These are phyloP conservation scores for Dunckerocampus dactyliophorus DNA, from an alignment of 2,113 vertebrate genomes.

Conservation along the genomic window DNA sequence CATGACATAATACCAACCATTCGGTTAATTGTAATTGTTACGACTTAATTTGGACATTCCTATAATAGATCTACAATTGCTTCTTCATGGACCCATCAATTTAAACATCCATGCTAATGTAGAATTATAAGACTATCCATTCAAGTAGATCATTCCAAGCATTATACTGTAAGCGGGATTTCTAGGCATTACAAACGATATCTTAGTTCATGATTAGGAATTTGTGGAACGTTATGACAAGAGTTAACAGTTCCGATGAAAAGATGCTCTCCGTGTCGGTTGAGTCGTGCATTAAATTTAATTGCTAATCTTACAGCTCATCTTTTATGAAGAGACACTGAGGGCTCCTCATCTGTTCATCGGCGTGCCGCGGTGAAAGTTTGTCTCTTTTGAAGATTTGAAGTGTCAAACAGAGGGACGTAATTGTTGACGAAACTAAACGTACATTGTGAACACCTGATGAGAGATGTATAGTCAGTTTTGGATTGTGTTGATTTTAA, in stretches of 20 bases:
- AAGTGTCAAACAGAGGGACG: background rate
- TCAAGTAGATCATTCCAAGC: background rate
- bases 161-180: background rate
- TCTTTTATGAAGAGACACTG: background rate
- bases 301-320: conserved; percentile 1
- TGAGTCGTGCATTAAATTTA: conserved; percentile 3
- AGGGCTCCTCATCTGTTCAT: conserved; percentile 3
- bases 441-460: background rate
- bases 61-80: background rate
- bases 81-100: background rate
- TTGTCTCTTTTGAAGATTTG: background rate
- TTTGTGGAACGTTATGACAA: conserved; percentile 6
- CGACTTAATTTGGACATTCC: background rate
- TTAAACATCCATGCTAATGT: background rate
- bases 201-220: background rate
- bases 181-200: background rate
- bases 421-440: background rate
- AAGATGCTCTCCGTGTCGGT: background rate
- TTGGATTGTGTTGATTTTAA: background rate
- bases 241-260: background rate
- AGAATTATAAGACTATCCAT: background rate
- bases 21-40: background rate
- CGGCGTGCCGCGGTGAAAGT: background rate
- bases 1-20: background rate
- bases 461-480: background rate